These are phyloP conservation scores for Nanorana parkeri DNA, from an alignment of 2,113 vertebrate species.

Conservation along the genomic window DNA sequence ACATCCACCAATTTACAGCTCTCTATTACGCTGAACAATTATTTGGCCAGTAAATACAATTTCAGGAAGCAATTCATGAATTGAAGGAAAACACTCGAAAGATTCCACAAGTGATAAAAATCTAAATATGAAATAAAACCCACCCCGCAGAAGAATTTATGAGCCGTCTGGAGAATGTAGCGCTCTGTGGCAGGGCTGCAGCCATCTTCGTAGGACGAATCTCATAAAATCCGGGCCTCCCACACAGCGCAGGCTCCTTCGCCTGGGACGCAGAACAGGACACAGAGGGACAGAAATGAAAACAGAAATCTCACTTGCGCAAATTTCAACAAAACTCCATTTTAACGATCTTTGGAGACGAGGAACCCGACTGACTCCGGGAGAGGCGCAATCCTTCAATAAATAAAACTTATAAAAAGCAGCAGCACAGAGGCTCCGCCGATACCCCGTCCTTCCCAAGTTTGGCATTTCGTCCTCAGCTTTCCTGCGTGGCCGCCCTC, in stretches of 20 bases:
- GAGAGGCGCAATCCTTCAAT: constrained; percentile 7
- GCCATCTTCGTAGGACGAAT: constrained; percentile 5
- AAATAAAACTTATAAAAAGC: constrained; percentile 16
- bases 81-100: too few relatives aligned
- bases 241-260: neutral
- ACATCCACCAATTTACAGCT: too few relatives aligned
- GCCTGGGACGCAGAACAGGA: neutral
- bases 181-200: neutral
- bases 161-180: neutral
- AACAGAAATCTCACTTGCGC: neutral
- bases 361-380: neutral
- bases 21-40: too few relatives aligned
- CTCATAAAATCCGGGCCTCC: neutral
- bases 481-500: neutral
- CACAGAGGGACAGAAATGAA: too few relatives aligned
- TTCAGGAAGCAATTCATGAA: too few relatives aligned
- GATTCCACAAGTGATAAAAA: too few relatives aligned
- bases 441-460: neutral
- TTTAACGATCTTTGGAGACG: constrained; percentile 28
- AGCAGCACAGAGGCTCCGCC: neutral
- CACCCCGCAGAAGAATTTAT: neutral
- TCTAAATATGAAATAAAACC: too few relatives aligned
- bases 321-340: neutral
- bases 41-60: too few relatives aligned
- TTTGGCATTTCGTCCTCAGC: neutral